Conservation (phyloP, 64 coral and sea anemone genomes). For the Cladopsammia gracilis region DNA sequence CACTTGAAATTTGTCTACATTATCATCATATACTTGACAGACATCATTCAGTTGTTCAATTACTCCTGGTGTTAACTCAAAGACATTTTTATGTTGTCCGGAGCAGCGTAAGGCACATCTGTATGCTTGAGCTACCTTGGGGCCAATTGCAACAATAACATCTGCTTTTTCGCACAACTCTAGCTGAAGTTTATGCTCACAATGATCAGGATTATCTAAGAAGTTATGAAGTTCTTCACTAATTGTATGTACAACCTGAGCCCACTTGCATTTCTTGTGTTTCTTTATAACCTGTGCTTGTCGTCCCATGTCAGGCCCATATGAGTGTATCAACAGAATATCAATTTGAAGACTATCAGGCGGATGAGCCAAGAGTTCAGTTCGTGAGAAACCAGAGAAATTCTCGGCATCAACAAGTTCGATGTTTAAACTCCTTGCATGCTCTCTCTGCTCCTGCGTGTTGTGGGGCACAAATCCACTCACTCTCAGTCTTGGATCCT, state of each 20-base stretch:
- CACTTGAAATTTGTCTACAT: background rate
- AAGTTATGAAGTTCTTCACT: background rate
- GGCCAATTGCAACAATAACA: slow-evolving; percentile 8
- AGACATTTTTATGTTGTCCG: background rate
- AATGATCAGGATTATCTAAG: background rate
- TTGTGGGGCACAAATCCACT: slow-evolving; percentile 24
- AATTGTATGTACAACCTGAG: background rate
- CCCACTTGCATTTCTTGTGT: slow-evolving; percentile 32
- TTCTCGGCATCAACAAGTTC: slow-evolving; percentile 23
- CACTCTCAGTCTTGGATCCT: background rate
- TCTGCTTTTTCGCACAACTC: slow-evolving; percentile 37
- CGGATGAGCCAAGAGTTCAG: slow-evolving; percentile 7
- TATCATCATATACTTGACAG: background rate
- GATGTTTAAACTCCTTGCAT: slow-evolving; percentile 1
- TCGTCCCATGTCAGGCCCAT: background rate
- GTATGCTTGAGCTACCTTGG: background rate
- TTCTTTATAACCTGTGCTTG: slow-evolving; percentile 22
- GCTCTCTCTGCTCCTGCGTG: background rate
- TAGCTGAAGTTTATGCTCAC: background rate
- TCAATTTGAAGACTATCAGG: slow-evolving; percentile 44
- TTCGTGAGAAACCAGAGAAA: background rate
- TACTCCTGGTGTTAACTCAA: slow-evolving; percentile 18
- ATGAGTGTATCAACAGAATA: slow-evolving; percentile 11
- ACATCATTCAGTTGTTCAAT: slow-evolving; percentile 12
- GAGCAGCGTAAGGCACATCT: background rate